Evolutionary conservation across 2,888 invertebrate genomes (phyloP), one percentile per base, ranked within the genome.

Genomic region (Chaetogeoica ovagalla): DNA sequence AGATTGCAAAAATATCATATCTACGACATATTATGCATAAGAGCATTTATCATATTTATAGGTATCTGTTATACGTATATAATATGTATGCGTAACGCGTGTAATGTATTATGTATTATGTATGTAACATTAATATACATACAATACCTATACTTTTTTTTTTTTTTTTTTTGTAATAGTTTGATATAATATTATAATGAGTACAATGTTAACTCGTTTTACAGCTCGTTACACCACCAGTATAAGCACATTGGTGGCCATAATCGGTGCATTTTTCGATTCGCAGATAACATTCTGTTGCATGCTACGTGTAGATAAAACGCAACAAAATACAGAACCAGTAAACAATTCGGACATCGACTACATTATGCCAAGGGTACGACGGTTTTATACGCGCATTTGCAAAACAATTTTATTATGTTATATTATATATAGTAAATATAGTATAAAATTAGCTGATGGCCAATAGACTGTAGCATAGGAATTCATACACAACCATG

Each of bases 341-440:
- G 82, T 82, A 82, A 82, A 81, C 81, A 79, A 85, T 71, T 87
- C 88, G 15, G 88, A 88, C 84, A 87, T 88, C 82, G 88, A 88
- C 84, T 88, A 88, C 85, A 88, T 88, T 83, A 87, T 88, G 84
- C 88, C 88, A 81, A 87, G 88, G 86, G 88, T 88, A 85, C 86
- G 87, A 85, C 86, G 87, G 84, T 69, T 43, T 75, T 66, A 57
- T 75, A 60, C 19, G 17, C 43, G 21, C 21, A 11, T 48, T 72
- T 62, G 52, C 0, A 68, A 65, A 19, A 19, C 9, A 43, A n/a
- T 43, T 37, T 0, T 19, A 19, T 55, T 48, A 48, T 48, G 11
- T 3, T 11, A 3, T 15, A 43, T 43, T 43, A 43, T 48, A 7
- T 48, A 13, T 15, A 15, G 48, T 48, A 48, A 48, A 48, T 48